Percentiles rank a stretch among this genome's conserved stretches.
Conservation (phyloP, 1,140 invertebrate genomes). For the Brachionus sp. region DNA sequence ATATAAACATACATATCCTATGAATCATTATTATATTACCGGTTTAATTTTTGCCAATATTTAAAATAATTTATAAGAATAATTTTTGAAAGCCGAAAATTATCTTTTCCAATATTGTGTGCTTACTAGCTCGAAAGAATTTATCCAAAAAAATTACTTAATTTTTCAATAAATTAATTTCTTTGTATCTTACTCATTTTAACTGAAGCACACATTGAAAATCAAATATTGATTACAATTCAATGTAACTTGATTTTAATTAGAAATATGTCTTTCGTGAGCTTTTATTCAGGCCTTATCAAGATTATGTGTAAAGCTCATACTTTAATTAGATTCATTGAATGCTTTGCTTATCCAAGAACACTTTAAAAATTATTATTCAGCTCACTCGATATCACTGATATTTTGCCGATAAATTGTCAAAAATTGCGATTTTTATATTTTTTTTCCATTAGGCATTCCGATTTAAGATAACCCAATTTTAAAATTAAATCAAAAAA, state of each 20-base stretch:
- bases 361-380: background rate
- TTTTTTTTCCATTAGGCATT: background rate
- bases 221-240: constrained; percentile 11
- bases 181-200: background rate
- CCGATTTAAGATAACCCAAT: background rate
- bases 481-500: background rate
- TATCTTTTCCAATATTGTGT: background rate
- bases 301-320: background rate
- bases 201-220: background rate
- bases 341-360: background rate
- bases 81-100: background rate
- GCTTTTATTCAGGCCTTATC: background rate
- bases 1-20: constrained; percentile 32
- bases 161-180: background rate
- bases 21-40: constrained; percentile 28
- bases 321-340: background rate
- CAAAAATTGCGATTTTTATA: background rate
- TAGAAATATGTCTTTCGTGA: constrained; percentile 27
- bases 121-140: constrained; percentile 15
- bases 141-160: background rate
- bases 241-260: background rate
- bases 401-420: background rate
- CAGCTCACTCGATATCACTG: background rate
- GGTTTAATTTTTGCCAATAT: background rate
- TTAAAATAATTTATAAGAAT: constrained; percentile 12